Conservation (phyloP, 2,888 invertebrate genomes). For the Julus scanicus region DNA sequence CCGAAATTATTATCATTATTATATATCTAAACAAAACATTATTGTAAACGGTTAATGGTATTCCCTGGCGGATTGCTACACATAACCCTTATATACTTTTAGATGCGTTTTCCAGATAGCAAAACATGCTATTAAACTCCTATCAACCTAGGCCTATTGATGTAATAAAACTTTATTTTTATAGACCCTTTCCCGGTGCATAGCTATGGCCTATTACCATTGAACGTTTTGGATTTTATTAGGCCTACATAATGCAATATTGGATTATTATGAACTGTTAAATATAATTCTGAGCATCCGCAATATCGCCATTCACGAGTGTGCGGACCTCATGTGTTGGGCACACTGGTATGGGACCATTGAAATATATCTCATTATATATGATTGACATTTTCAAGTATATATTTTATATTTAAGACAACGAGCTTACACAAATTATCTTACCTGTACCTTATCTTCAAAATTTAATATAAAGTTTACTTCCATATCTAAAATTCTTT, state of each 20-base stretch:
- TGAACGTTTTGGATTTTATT: conserved; percentile 45
- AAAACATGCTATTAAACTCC: conserved; percentile 41
- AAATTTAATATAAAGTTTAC: too few relatives aligned
- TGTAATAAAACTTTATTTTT: conserved; percentile 25
- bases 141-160: conserved; percentile 45
- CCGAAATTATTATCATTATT: conserved; percentile 45
- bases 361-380: neutral
- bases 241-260: conserved; percentile 43
- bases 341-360: neutral
- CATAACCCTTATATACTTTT: conserved; percentile 28
- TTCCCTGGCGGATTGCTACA: conserved; percentile 31
- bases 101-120: conserved; percentile 40
- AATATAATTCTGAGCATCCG: conserved; percentile 43
- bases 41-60: conserved; percentile 40
- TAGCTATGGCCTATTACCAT: conserved; percentile 43
- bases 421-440: too few relatives aligned
- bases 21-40: conserved; percentile 43
- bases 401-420: too few relatives aligned
- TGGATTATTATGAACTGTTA: conserved; percentile 45
- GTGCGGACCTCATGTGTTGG: neutral
- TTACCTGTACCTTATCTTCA: too few relatives aligned
- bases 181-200: conserved; percentile 31
- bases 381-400: too few relatives aligned
- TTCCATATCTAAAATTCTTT: too few relatives aligned
- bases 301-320: neutral